Evolutionary conservation across 2,888 invertebrate species (phyloP).

Genomic region (Amiota mariae): DNA sequence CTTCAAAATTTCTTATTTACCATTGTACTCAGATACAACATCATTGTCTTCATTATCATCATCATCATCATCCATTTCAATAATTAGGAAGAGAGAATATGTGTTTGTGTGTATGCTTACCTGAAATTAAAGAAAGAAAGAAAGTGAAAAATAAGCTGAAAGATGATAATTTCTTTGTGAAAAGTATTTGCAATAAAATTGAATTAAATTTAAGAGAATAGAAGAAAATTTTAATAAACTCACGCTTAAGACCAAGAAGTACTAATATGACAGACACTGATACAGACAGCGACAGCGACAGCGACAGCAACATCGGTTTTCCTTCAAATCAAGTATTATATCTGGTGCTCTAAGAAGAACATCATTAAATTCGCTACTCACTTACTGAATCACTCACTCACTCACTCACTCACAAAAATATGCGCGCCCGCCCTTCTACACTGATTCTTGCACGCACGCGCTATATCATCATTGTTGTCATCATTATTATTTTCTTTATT

Average conservation of each 20-base stretch:
- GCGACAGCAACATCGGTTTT: no score
- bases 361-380: not conserved
- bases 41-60: constrained; percentile 15
- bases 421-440: no score
- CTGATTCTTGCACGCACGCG: not conserved
- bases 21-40: no score
- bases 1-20: not conserved
- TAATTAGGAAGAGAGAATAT: constrained; percentile 49
- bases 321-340: no score
- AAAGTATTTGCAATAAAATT: no score
- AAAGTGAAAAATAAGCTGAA: constrained; percentile 35
- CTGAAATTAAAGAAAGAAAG: constrained; percentile 49
- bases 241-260: no score
- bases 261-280: no score
- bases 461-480: not conserved
- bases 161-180: not conserved
- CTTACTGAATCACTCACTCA: not conserved
- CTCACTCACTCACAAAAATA: not conserved
- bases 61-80: constrained; percentile 24
- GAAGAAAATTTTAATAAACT: no score
- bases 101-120: constrained; percentile 41
- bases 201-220: no score
- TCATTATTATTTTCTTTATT: constrained; percentile 2
- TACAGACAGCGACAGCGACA: no score
- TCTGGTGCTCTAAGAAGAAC: not conserved